Conservation (phyloP, 2,888 invertebrate genomes). For the Sycophila texana region DNA sequence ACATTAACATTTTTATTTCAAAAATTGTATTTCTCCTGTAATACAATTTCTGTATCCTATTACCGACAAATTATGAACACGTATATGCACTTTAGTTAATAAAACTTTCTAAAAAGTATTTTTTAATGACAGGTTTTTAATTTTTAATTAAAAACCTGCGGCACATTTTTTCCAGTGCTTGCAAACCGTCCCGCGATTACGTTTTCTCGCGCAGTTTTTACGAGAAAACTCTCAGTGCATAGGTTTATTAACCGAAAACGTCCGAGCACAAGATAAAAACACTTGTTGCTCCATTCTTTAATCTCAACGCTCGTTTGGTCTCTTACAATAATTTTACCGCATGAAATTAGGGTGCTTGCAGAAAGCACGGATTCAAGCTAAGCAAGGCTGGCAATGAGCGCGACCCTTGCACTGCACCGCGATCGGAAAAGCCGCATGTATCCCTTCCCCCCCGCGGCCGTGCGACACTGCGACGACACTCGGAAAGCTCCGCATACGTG, state of each 20-base stretch:
- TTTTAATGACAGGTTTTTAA: no score
- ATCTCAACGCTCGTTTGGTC: background rate
- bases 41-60: no score
- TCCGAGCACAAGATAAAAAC: background rate
- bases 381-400: background rate
- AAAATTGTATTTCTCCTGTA: no score
- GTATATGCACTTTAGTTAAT: no score
- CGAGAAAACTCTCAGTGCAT: background rate
- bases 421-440: conserved; percentile 2
- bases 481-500: conserved; percentile 23
- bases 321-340: background rate
- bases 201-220: no score
- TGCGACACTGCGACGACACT: background rate
- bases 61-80: no score
- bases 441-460: no score
- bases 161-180: no score
- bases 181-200: no score
- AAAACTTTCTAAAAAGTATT: no score
- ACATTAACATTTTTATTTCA: no score
- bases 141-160: no score
- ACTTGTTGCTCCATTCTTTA: conserved; percentile 33
- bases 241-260: background rate
- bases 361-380: background rate
- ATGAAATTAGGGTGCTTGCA: background rate
- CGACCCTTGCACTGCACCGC: background rate